Base-by-base conservation (phyloP, 2,888 invertebrate species). In the Zygothrica quintamaculata region DNA sequence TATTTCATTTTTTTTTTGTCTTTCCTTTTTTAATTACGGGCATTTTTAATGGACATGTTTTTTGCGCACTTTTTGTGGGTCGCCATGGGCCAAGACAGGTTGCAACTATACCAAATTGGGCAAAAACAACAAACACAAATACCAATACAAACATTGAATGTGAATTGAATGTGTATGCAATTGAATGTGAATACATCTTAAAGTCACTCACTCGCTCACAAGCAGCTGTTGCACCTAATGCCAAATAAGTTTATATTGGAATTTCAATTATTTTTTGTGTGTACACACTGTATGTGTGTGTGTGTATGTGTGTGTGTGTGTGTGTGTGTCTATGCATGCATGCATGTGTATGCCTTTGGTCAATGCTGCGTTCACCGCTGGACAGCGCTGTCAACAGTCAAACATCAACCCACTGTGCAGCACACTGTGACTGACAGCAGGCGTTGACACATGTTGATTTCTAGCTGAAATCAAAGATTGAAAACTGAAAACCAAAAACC, bases 51-150 rank as follows among this genome's bases (percentile, higher is more conserved):
- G 67, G 64, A 79, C 77, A 65, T 75, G 77, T 22, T 51, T 15
- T 50, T 57, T 36, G 22, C 37, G 16, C 26, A 13, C n/a, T 47
- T 74, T 80, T 82, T 84, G 74, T 84, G 66, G 78, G 73, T 82
- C 84, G 84, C 80, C 86, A 74, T 77, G 80, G 80, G 84, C 70
- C 70, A 67, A 78, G 84, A 86, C 80, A 69, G 84, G 74, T 82
- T 86, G 76, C 79, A 65, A n/a, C 50, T 84, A 68, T 70, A 42
- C 82, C 77, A 74, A 84, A 75, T 62, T 55, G 48, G 59, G 58
- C 48, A 11, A 46, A 51, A 6, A 36, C 33, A 8, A 36, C 25
- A 46, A 26, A 51, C 37, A 12, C 16, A 12, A 11, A 48, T 43
- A 9, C 36, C 25, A 57, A 34, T 36, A 26, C 16, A 55, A 52